These are phyloP conservation scores for Carterocephalus palaemon DNA, from an alignment of 2,888 invertebrate genomes.

Conservation along the genomic window DNA sequence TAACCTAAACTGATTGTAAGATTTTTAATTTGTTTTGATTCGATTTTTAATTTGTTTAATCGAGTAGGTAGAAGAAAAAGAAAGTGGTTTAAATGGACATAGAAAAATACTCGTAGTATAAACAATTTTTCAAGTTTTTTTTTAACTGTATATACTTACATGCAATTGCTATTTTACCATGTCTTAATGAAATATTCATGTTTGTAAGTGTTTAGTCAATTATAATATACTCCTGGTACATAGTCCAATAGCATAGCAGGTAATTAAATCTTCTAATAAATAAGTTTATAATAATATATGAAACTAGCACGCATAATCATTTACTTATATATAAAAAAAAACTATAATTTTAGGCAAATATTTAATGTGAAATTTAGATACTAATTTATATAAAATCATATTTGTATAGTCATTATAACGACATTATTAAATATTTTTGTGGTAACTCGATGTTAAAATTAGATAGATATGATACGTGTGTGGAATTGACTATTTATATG, in stretches of 20 bases:
- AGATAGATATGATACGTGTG: background rate
- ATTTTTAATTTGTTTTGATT: too few relatives aligned
- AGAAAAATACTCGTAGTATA: too few relatives aligned
- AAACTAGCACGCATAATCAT: slow-evolving; percentile 6
- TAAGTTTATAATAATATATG: background rate
- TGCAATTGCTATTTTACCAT: too few relatives aligned
- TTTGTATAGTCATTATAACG: too few relatives aligned
- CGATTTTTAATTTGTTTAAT: too few relatives aligned
- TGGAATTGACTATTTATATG: slow-evolving; percentile 8
- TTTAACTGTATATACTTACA: too few relatives aligned
- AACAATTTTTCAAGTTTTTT: too few relatives aligned
- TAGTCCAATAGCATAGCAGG: slow-evolving; percentile 16
- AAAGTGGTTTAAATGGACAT: too few relatives aligned
- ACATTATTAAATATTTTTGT: slow-evolving; percentile 19
- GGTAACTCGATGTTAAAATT: slow-evolving; percentile 7
- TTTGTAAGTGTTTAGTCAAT: slow-evolving; percentile 16
- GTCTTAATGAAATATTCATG: slow-evolving; percentile 6
- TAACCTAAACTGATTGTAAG: too few relatives aligned
- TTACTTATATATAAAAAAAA: slow-evolving; percentile 4
- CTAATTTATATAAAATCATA: slow-evolving; percentile 18
- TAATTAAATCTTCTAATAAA: too few relatives aligned
- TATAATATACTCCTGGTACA: slow-evolving; percentile 9
- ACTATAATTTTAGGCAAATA: slow-evolving; percentile 21
- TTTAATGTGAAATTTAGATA: slow-evolving; percentile 12
- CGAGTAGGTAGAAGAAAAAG: too few relatives aligned